Evolutionary conservation across 1,140 invertebrate genomes (phyloP), one percentile per base, ranked within the genome.

Genomic region (Bombus fervidus): DNA sequence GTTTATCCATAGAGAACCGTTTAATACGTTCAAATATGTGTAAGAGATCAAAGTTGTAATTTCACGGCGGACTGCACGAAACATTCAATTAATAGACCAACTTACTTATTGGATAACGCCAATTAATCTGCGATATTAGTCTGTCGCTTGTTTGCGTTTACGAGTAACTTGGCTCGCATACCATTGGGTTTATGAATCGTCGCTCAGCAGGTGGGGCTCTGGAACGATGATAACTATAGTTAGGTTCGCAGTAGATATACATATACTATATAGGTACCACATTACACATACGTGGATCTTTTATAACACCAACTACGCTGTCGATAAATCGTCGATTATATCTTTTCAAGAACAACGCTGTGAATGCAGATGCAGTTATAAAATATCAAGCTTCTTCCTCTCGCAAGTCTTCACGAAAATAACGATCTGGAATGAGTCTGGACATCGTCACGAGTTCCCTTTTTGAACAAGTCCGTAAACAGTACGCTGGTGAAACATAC

Each of bases 91-190:
- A 81, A 89, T 86, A 83, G 86, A 76, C 71, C 72, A 86, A 81
- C 86, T 87, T 86, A 84, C 89, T 87, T 86, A 89, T 84, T 76
- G 66, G 68, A 81, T 43, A 81, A 62, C 53, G 87, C 39, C 87
- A 82, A 90, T 90, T 89, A 87, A 90, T 89, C 86, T 77, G 73
- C 79, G 87, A 81, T 79, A 88, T 89, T 89, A 89, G 64, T 75
- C 76, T 57, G 47, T 66, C 87, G 83, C 86, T 89, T 86, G 79
- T 86, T 81, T 72, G 47, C 87, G 85, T 89, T 89, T 83, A 84
- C 81, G 81, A 87, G 81, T 81, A 74, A 89, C 76, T 87, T 81
- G 72, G 81, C 88, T 86, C 85, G 79, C 86, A 72, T 81, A 79
- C 73, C 77, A 74, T 57, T 57, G 62, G 83, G 47, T 66, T 87